Conservation (phyloP, 2,113 vertebrate genomes). For the Tenebrosternarchus preto region DNA sequence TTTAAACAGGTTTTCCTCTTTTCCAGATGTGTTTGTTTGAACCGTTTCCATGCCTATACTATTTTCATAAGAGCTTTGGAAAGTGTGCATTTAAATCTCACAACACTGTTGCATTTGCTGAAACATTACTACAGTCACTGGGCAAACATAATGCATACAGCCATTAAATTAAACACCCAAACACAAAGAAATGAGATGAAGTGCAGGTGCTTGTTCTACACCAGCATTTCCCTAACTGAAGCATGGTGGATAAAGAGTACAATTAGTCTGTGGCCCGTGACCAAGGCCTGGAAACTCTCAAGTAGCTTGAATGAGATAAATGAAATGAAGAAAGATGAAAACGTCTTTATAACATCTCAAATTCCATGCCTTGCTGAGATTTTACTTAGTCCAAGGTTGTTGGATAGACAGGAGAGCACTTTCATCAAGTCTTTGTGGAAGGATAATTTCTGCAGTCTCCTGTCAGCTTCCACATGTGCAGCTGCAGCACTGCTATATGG, state of each 20-base stretch:
- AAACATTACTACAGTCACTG: constrained; percentile 66
- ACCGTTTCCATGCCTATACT: constrained; percentile 60
- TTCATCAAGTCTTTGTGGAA: constrained; percentile 58
- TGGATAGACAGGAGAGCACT: constrained; percentile 52
- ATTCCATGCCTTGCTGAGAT: constrained; percentile 61
- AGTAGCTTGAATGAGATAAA: constrained; percentile 43
- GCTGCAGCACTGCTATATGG: constrained; percentile 49
- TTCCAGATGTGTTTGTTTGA: constrained; percentile 66
- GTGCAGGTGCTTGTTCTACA: constrained; percentile 40
- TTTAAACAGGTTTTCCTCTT: constrained; percentile 65
- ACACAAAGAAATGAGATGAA: not conserved
- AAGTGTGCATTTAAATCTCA: constrained; percentile 63
- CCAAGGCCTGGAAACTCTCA: constrained; percentile 64
- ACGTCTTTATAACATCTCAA: not conserved
- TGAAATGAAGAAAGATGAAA: too few relatives aligned
- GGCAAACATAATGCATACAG: constrained; percentile 56
- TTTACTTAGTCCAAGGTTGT: constrained; percentile 61
- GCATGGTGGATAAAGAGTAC: constrained; percentile 58
- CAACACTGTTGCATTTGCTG: constrained; percentile 60
- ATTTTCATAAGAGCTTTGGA: constrained; percentile 68
- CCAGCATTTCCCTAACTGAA: constrained; percentile 37
- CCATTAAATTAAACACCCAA: constrained; percentile 41
- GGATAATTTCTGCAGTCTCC: constrained; percentile 58
- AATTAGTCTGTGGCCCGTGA: constrained; percentile 65
- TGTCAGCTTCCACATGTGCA: constrained; percentile 49